A percentile compares a stretch with the other conserved stretches of the same genome.
Conservation (phyloP, 2,113 vertebrate genomes). For the Coracopsis vasa region DNA sequence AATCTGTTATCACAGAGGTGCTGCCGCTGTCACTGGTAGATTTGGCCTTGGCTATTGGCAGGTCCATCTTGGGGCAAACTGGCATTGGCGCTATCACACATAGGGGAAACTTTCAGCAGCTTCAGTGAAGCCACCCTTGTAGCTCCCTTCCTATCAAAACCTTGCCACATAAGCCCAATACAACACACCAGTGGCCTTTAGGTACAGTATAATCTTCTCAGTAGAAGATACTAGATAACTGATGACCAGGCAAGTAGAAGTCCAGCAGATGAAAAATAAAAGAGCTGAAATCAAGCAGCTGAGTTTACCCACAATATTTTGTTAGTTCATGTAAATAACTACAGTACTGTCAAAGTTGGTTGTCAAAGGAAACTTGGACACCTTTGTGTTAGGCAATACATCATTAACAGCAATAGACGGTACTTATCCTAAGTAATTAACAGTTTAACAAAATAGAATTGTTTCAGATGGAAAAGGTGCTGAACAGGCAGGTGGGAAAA, state of each 20-base stretch:
- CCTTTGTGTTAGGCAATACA: neutral
- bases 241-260: neutral
- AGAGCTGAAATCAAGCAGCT: neutral
- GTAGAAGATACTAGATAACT: neutral
- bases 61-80: neutral
- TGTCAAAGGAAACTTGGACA: neutral
- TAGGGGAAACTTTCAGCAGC: neutral
- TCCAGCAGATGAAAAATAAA: neutral
- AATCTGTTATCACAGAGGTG: neutral
- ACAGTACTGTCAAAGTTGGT: neutral
- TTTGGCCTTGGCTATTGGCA: neutral
- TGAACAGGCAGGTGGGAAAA: neutral
- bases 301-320: neutral
- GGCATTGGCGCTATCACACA: neutral
- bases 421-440: neutral
- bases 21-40: neutral
- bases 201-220: neutral
- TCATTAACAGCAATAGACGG: neutral
- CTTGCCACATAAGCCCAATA: neutral
- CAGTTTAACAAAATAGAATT: neutral
- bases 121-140: neutral
- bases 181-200: neutral
- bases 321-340: neutral
- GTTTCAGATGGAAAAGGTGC: neutral
- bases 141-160: neutral